Base-by-base conservation (phyloP, 2,888 invertebrate genomes). In the Orchesella flavescens region DNA sequence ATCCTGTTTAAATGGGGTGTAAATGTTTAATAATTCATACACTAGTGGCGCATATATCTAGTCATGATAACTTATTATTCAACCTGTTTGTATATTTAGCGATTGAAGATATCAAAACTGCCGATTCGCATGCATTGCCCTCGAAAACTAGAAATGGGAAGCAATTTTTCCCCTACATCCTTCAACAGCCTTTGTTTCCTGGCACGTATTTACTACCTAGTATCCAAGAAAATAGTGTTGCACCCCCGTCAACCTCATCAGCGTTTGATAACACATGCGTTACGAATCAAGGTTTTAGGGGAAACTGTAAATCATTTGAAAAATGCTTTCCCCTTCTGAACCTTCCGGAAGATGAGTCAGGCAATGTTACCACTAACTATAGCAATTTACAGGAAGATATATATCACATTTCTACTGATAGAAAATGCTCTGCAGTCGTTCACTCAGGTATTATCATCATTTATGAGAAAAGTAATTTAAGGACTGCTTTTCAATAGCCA, bases 401-500 rank as follows among this genome's bases (percentile, higher is more conserved):
- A 0, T 82, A 82, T 15, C 49, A 71, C 0, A 43, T 78, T 19
- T 71, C 78, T 34, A 49, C 34, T 5, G 71, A 78, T 53, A 44
- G 61, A 34, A 84, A 84, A 61, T 84, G 84, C 23, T 79, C 84
- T 3, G 46, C 84, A 0, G 71, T 84, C 12, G 74, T 84, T 23
- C 73, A 79, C 71, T 43, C 84, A 49, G 84, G 84, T 84, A 73
- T 4, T 9, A 17, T 9, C 7, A 59, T n/a, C n/a, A 34, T 7
- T 34, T 2, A 34, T 4, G 34, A 34, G 34, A 34, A 34, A 34
- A 34, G 34, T 34, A 34, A 34, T 34, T 34, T 34, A 2, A 34
- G n/a, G n/a, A n/a, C n/a, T n/a, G n/a, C n/a, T n/a, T n/a, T n/a
- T n/a, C n/a, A n/a, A n/a, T n/a, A n/a, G n/a, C n/a, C n/a, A n/a